A percentile compares a stretch with the other conserved stretches of the same genome.
These are phyloP conservation scores for Cylas formicarius DNA, from an alignment of 1,140 invertebrate species.

Conservation along the genomic window DNA sequence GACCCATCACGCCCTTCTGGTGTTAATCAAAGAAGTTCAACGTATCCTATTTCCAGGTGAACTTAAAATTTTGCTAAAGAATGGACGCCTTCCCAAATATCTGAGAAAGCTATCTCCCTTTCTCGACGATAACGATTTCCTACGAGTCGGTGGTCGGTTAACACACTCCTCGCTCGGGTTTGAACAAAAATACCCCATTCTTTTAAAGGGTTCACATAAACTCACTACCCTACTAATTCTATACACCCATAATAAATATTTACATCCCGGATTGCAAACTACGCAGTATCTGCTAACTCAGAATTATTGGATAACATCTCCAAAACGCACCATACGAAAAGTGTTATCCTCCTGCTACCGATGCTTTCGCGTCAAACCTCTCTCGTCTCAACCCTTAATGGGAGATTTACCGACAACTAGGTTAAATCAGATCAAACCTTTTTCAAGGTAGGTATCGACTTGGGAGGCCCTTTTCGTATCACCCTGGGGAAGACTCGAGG, in stretches of 20 bases:
- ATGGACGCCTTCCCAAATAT: conserved; percentile 10
- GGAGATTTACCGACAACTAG: background rate
- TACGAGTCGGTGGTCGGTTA: conserved; percentile 31
- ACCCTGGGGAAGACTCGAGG: conserved; percentile 14
- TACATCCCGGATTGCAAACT: conserved; percentile 27
- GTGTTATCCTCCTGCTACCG: conserved; percentile 2
- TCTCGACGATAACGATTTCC: conserved; percentile 11
- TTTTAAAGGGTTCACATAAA: conserved; percentile 23
- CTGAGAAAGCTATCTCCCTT: conserved; percentile 22
- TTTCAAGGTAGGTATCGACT: conserved; percentile 35
- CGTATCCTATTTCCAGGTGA: conserved; percentile 8
- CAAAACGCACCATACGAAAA: conserved; percentile 8
- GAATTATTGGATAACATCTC: conserved; percentile 26
- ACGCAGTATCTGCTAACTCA: conserved; percentile 17
- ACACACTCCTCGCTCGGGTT: conserved; percentile 17
- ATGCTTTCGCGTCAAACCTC: no score
- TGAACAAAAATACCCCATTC: conserved; percentile 30
- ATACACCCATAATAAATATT: conserved; percentile 19
- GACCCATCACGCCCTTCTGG: no score
- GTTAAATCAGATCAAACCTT: conserved; percentile 17
- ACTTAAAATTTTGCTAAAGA: conserved; percentile 7
- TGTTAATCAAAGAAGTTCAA: conserved; percentile 13
- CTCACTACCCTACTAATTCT: conserved; percentile 23
- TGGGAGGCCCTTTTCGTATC: conserved; percentile 26
- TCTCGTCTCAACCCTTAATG: no score